Percentiles rank a stretch among this genome's conserved stretches.
These are phyloP conservation scores for Pogonocherus hispidulus DNA, from an alignment of 2,888 invertebrate genomes.

Conservation along the genomic window DNA sequence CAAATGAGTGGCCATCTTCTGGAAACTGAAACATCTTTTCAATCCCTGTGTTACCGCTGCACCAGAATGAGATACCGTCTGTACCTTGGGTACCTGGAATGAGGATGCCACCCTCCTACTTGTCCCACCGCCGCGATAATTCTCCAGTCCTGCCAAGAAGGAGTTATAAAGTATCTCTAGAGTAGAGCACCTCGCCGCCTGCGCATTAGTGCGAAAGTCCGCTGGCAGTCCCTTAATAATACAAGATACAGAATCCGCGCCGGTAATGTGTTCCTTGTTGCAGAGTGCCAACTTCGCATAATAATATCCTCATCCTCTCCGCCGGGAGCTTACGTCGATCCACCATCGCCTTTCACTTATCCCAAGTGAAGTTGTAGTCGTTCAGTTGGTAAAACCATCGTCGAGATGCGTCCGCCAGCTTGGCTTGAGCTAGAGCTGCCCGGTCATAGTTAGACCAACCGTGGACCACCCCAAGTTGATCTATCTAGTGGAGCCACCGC, in stretches of 20 bases:
- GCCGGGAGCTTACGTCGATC: slow-evolving; percentile 45
- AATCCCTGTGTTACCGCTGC: not conserved
- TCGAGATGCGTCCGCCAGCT: slow-evolving; percentile 22
- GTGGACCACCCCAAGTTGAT: slow-evolving; percentile 3
- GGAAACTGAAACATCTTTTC: slow-evolving; percentile 30
- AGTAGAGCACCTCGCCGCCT: slow-evolving; percentile 30
- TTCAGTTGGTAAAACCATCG: slow-evolving; percentile 36
- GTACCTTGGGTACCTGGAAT: not conserved
- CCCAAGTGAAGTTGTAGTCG: slow-evolving; percentile 51
- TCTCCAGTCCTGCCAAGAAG: slow-evolving; percentile 28
- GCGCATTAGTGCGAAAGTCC: slow-evolving; percentile 38
- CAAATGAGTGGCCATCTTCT: slow-evolving; percentile 5
- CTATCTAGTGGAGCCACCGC: slow-evolving; percentile 38
- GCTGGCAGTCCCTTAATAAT: slow-evolving; percentile 37
- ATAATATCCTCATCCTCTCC: slow-evolving; percentile 57
- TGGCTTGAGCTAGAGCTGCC: not conserved
- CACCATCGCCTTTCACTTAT: slow-evolving; percentile 57
- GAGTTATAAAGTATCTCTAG: slow-evolving; percentile 28
- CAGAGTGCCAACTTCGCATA: slow-evolving; percentile 51
- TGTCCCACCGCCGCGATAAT: not conserved
- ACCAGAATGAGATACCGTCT: not conserved
- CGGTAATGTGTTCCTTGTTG: slow-evolving; percentile 23
- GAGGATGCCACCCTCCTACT: not conserved
- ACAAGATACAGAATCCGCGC: slow-evolving; percentile 34
- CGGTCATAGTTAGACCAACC: not conserved